Percentiles rank a stretch among this genome's conserved stretches.
Evolutionary conservation across 2,888 invertebrate genomes (phyloP).

Genomic region (Schrankia costaestrigalis): DNA sequence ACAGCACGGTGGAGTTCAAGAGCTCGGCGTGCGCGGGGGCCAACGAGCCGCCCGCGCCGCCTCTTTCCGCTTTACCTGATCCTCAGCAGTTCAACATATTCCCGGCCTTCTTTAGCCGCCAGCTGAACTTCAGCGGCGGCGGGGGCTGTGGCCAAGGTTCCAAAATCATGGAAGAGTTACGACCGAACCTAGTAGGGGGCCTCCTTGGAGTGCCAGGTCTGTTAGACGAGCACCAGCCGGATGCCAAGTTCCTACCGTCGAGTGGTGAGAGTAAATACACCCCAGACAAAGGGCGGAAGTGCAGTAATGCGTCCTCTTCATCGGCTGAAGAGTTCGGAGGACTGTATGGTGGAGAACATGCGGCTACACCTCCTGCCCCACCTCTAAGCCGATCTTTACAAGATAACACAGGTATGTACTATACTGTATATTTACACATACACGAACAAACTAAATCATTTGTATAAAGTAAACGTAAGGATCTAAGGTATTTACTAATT

Average conservation of each 20-base stretch:
- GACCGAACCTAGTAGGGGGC: slow-evolving; percentile 90
- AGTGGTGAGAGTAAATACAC: slow-evolving; percentile 80
- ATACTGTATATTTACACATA: not conserved
- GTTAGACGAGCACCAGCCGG: slow-evolving; percentile 87
- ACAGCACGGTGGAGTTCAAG: slow-evolving; percentile 93
- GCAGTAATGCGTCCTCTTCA: slow-evolving; percentile 87
- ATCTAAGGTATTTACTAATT: not conserved
- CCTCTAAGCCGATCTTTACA: slow-evolving; percentile 77
- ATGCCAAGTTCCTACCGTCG: slow-evolving; percentile 79
- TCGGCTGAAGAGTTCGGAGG: slow-evolving; percentile 94
- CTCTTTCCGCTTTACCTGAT: slow-evolving; percentile 81
- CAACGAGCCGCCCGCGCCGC: slow-evolving; percentile 75
- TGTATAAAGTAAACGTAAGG: not conserved
- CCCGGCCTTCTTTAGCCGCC: slow-evolving; percentile 94
- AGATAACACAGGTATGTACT: slow-evolving; percentile 79
- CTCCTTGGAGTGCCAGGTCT: slow-evolving; percentile 89
- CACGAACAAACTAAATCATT: not conserved
- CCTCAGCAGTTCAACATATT: slow-evolving; percentile 95
- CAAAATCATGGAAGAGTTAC: slow-evolving; percentile 92
- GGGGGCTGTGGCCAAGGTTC: slow-evolving; percentile 85
- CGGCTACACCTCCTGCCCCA: slow-evolving; percentile 85
- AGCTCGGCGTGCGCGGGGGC: slow-evolving; percentile 85
- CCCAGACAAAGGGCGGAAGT: slow-evolving; percentile 83
- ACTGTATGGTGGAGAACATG: slow-evolving; percentile 87
- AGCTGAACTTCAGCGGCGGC: slow-evolving; percentile 89